A percentile compares a stretch with the other conserved stretches of the same genome.
phyloP scores from a whole-genome alignment of 2,888 invertebrate genomes.

The Horisme vitalbata region DNA sequence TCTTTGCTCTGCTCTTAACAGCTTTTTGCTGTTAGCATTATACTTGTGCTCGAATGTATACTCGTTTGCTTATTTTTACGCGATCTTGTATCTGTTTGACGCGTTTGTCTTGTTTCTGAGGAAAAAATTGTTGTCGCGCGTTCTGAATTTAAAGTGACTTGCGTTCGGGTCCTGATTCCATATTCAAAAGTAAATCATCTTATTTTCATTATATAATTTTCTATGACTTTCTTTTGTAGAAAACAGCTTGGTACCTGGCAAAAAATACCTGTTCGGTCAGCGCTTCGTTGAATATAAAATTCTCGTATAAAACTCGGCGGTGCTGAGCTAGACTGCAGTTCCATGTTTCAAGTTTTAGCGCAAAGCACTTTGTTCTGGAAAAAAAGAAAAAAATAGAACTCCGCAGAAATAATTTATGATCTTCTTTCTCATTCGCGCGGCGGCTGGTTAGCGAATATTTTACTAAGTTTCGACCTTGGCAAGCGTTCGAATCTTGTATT shows the following conservation, averaged over 20 bases:
- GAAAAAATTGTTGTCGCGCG: slow-evolving; percentile 27
- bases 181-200: slow-evolving; percentile 27
- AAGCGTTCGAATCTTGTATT: slow-evolving; percentile 25
- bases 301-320: slow-evolving; percentile 14
- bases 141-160: slow-evolving; percentile 31
- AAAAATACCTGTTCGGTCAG: neutral
- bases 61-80: slow-evolving; percentile 31
- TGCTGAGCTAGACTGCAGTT: slow-evolving; percentile 27
- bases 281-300: slow-evolving; percentile 23
- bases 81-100: slow-evolving; percentile 25
- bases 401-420: slow-evolving; percentile 46
- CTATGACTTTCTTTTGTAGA: slow-evolving; percentile 4
- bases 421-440: slow-evolving; percentile 39
- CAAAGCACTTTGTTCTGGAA: slow-evolving; percentile 31
- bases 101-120: slow-evolving; percentile 26
- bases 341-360: slow-evolving; percentile 28
- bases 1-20: slow-evolving; percentile 30
- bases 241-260: slow-evolving; percentile 6
- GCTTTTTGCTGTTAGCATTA: slow-evolving; percentile 33
- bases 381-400: slow-evolving; percentile 32
- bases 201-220: slow-evolving; percentile 14
- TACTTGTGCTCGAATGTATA: slow-evolving; percentile 25
- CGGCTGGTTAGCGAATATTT: slow-evolving; percentile 48
- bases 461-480: slow-evolving; percentile 37
- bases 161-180: slow-evolving; percentile 21